Evolutionary conservation across 2,888 invertebrate genomes (phyloP), one percentile per base, ranked within the genome.

Genomic region (Diarsia dahlii): DNA sequence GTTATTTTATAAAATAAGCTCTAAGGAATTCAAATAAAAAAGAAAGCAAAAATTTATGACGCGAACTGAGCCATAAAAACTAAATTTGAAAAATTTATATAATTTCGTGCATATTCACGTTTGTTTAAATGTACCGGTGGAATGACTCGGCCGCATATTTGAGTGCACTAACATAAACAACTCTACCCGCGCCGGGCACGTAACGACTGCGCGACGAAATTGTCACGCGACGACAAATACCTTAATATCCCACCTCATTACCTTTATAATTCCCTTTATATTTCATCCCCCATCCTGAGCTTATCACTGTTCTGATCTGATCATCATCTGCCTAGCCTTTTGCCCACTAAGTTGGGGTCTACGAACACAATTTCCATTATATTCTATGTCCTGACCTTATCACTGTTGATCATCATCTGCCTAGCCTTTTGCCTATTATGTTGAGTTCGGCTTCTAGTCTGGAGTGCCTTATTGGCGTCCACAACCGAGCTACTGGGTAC

Each of bases 111-210:
- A 62, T 50, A 76, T 74, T 54, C 23, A 66, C 54, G 73, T 69
- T 69, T 62, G 64, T 23, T 60, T 46, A 62, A 20, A 63, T 56
- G 73, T 74, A 58, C n/a, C 28, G 28, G 54, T 10, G 65, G 46
- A 63, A 72, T 84, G 80, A 80, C 58, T 80, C 64, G 67, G 28
- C 75, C 70, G 77, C 85, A 84, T 87, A 82, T 77, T 78, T 76
- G 70, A 76, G 76, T 64, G 71, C 76, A 87, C 62, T 75, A 71
- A 71, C 82, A 73, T 80, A 75, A 76, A 85, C 78, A 80, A 70
- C 62, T 58, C 39, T n/a, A 9, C 50, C 56, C n/a, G 39, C 39
- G 63, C 12, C 45, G 39, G 67, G 13, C 50, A n/a, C 67, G 74
- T 68, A 46, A 74, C 62, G 56, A 71, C 65, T 74, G 70, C 69